Percentiles rank a stretch among this genome's conserved stretches.
phyloP scores from a whole-genome alignment of 2,888 invertebrate genomes.

The Pseudococcus jackbeardsleyi region DNA sequence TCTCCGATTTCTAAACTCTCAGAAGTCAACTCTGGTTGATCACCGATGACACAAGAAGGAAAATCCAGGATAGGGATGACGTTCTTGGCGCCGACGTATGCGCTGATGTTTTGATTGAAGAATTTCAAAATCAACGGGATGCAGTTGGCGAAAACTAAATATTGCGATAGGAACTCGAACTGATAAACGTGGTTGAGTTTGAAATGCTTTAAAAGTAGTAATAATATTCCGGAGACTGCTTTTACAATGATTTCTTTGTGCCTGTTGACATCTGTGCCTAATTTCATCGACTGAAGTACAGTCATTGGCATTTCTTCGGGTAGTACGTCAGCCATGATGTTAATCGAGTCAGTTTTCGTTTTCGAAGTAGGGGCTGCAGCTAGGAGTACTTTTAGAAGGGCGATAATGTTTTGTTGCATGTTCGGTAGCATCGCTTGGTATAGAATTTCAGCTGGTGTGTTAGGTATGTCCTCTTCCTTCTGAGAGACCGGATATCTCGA shows the following conservation, averaged over 20 bases:
- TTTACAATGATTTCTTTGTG: constrained; percentile 99
- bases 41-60: constrained; percentile 95
- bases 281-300: constrained; percentile 92
- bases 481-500: constrained; percentile 91
- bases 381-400: constrained; percentile 93
- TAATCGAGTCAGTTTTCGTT: constrained; percentile 96
- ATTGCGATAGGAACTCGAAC: constrained; percentile 99
- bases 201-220: constrained; percentile 95
- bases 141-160: constrained; percentile 98
- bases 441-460: constrained; percentile 88
- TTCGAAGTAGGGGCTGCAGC: constrained; percentile 99
- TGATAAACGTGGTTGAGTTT: constrained; percentile 98
- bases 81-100: constrained; percentile 95
- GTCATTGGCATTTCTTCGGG: constrained; percentile 99
- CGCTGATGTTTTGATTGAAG: constrained; percentile 97
- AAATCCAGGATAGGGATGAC: constrained; percentile 93
- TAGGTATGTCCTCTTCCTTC: constrained; percentile 82
- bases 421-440: constrained; percentile 96
- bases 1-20: constrained; percentile 91
- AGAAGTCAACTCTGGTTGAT: constrained; percentile 91
- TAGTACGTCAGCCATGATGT: constrained; percentile 97
- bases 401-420: constrained; percentile 98
- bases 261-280: constrained; percentile 96
- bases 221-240: constrained; percentile 89
- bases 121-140: constrained; percentile 98